Conservation (phyloP, 2,113 vertebrate species). For the Agapornis roseicollis region DNA sequence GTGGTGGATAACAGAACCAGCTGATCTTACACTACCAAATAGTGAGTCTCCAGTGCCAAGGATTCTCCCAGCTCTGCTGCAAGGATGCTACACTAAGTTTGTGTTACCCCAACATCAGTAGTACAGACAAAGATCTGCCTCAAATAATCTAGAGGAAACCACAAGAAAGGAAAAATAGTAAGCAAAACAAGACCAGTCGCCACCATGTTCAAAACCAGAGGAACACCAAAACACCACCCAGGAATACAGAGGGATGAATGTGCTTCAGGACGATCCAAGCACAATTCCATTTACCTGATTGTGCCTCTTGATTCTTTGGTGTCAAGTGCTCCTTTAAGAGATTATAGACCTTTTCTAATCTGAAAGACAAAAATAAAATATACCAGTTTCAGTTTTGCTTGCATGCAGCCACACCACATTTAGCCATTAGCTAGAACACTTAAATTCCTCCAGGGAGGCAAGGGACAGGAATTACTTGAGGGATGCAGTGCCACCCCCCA, state of each 20-base stretch:
- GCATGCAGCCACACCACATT: neutral
- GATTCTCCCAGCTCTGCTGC: neutral
- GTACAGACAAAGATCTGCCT: neutral
- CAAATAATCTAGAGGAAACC: neutral
- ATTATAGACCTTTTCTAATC: constrained; percentile 94
- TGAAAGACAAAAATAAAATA: constrained; percentile 64
- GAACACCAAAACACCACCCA: neutral
- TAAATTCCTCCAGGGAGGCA: neutral
- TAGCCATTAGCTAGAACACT: neutral
- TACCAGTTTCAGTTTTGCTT: neutral
- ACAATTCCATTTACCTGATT: constrained; percentile 76
- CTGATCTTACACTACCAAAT: neutral
- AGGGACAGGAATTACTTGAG: neutral
- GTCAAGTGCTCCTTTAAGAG: constrained; percentile 89
- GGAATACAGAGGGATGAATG: neutral
- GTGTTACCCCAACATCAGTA: neutral
- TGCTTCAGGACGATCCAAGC: neutral
- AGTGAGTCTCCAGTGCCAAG: neutral
- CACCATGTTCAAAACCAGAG: neutral
- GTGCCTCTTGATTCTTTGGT: constrained; percentile 83
- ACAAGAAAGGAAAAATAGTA: neutral
- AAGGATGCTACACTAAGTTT: neutral
- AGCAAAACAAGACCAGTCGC: neutral
- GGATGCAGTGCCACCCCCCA: neutral
- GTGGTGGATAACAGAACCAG: neutral